These are phyloP conservation scores for Phalanger gymnotis DNA, from an alignment of 2,797 vertebrate genomes.

Conservation along the genomic window DNA sequence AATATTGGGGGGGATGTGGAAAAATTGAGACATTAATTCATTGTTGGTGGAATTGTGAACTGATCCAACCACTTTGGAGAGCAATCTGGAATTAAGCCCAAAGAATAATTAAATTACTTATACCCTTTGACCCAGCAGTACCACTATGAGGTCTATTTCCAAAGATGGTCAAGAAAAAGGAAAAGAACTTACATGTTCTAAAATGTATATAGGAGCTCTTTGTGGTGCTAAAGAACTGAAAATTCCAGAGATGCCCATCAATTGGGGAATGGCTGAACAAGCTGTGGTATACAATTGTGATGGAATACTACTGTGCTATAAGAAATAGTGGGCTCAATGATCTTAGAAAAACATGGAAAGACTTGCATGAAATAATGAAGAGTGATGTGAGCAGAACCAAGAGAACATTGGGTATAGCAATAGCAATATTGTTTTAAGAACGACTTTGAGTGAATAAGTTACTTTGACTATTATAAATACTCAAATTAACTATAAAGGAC, in stretches of 20 bases:
- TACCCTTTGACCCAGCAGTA: not conserved
- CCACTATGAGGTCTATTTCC: not conserved
- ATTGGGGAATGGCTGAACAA: not conserved
- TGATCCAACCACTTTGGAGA: not conserved
- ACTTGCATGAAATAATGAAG: not conserved
- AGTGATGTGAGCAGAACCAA: not conserved
- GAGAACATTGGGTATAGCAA: not conserved
- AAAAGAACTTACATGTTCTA: not conserved
- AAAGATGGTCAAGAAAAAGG: not conserved
- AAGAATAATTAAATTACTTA: not conserved
- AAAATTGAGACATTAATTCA: not conserved
- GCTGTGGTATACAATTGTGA: not conserved
- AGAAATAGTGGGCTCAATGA: not conserved
- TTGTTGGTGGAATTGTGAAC: not conserved
- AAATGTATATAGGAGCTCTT: not conserved
- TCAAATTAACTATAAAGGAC: too few species aligned
- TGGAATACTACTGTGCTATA: not conserved
- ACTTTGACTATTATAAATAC: not conserved
- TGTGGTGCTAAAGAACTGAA: not conserved
- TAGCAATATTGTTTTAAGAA: not conserved
- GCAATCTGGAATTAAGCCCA: not conserved
- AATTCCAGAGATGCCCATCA: not conserved
- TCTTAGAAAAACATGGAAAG: not conserved
- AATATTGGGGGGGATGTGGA: not conserved
- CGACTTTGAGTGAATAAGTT: not conserved